phyloP scores from a whole-genome alignment of 2,113 vertebrate species.

The Fregetta grallaria region DNA sequence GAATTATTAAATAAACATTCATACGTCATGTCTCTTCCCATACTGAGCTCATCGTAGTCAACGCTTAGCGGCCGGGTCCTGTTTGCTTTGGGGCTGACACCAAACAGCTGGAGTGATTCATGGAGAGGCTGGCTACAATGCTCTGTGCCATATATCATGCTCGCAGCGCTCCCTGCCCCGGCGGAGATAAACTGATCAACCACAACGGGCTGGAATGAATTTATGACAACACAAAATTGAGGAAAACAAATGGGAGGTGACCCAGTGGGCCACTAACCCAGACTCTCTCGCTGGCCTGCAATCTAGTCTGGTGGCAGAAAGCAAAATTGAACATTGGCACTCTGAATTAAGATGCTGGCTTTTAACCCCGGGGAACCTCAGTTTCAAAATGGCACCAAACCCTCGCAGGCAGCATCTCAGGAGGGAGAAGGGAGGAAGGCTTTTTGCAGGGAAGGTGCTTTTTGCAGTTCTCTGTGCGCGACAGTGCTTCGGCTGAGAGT shows the following conservation, averaged over 20 bases:
- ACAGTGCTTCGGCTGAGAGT: not conserved
- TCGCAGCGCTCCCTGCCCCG: constrained; percentile 80
- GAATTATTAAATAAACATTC: constrained; percentile 92
- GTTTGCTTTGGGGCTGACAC: constrained; percentile 86
- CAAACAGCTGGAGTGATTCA: constrained; percentile 90
- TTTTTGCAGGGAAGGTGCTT: not conserved
- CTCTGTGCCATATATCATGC: constrained; percentile 84
- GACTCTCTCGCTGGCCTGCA: constrained; percentile 76
- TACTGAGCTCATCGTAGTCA: constrained; percentile 81
- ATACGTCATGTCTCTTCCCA: constrained; percentile 85
- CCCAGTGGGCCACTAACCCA: constrained; percentile 81
- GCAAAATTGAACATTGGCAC: constrained; percentile 82
- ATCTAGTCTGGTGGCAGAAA: constrained; percentile 82
- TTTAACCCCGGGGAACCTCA: constrained; percentile 70
- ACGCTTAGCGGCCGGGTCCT: constrained; percentile 73
- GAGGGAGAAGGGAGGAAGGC: not conserved
- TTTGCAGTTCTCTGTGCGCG: not conserved
- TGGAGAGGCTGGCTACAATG: constrained; percentile 85
- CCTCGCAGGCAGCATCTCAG: not conserved
- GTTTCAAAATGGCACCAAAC: constrained; percentile 57
- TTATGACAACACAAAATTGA: constrained; percentile 92
- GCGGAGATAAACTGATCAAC: constrained; percentile 83
- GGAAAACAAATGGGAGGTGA: constrained; percentile 88
- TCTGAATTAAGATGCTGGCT: constrained; percentile 81
- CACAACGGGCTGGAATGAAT: constrained; percentile 89